A percentile compares a stretch with the other conserved stretches of the same genome.
Evolutionary conservation across 1,140 invertebrate species (phyloP).

Genomic region (Lepidostoma basale): DNA sequence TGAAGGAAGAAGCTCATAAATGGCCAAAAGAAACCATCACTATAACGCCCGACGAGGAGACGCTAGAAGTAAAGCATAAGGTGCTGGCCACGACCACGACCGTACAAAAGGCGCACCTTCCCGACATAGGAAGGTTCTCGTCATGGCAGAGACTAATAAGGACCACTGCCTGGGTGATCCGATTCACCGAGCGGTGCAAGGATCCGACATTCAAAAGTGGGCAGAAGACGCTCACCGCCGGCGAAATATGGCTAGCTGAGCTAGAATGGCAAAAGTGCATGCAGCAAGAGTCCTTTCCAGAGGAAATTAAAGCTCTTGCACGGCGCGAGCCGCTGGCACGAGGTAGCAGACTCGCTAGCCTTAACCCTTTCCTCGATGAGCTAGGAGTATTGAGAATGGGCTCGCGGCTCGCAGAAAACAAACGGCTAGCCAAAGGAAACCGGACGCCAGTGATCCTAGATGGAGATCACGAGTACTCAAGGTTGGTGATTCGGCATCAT

Average conservation of each 20-base stretch:
- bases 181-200: background rate
- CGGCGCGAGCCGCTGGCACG: background rate
- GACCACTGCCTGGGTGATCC: conserved; percentile 15
- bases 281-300: background rate
- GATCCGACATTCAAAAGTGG: background rate
- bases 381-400: background rate
- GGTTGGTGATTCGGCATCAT: background rate
- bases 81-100: background rate
- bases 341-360: background rate
- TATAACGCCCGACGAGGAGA: background rate
- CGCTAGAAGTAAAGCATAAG: background rate
- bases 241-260: background rate
- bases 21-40: conserved; percentile 32
- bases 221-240: conserved; percentile 47
- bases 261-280: background rate
- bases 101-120: background rate
- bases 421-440: background rate
- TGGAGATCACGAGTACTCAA: background rate
- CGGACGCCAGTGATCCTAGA: background rate
- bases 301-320: background rate
- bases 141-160: conserved; percentile 28
- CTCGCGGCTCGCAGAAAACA: background rate
- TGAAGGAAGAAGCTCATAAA: conserved; percentile 15
- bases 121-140: conserved; percentile 25
- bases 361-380: background rate